phyloP scores from a whole-genome alignment of 2,797 vertebrate genomes.

The Phrynocephalus vlangalii region DNA sequence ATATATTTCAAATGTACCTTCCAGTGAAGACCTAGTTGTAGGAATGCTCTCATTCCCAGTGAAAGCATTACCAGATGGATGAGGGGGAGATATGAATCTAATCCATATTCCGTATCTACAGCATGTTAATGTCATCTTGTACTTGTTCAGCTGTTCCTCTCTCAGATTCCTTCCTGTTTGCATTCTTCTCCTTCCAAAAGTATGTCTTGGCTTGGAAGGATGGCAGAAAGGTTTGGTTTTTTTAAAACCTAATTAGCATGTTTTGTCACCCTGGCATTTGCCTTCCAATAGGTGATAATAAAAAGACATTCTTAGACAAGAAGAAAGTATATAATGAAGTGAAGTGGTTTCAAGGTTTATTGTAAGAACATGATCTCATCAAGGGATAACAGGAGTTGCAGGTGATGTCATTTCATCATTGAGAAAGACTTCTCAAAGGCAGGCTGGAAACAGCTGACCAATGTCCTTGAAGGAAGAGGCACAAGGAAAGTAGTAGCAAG shows the following conservation, averaged over 20 bases:
- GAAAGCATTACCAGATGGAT: slow-evolving; percentile 21
- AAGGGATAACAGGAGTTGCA: slow-evolving; percentile 1
- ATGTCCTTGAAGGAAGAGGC: neutral
- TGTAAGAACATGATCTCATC: neutral
- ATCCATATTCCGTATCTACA: slow-evolving; percentile 35
- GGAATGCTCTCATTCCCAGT: slow-evolving; percentile 10
- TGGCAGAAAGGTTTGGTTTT: neutral
- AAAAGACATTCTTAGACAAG: slow-evolving; percentile 5
- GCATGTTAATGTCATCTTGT: slow-evolving; percentile 40
- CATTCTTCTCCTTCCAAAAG: slow-evolving; percentile 38
- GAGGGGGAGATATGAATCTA: slow-evolving; percentile 22
- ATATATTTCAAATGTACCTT: neutral
- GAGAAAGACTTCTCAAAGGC: neutral
- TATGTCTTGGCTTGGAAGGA: slow-evolving; percentile 13
- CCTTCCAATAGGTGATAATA: slow-evolving; percentile 26
- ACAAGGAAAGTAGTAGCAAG: neutral
- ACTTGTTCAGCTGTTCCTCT: slow-evolving; percentile 31
- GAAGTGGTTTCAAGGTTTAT: neutral
- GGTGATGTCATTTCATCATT: neutral
- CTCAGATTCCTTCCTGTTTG: slow-evolving; percentile 41
- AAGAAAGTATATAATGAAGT: neutral
- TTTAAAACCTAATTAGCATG: slow-evolving; percentile 4
- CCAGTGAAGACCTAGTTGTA: neutral
- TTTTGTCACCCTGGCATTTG: slow-evolving; percentile 25
- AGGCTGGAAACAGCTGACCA: rapidly evolving